Evolutionary conservation across 1,140 invertebrate species (phyloP), one percentile per base, ranked within the genome.

Genomic region (Monomorium pharaonis): DNA sequence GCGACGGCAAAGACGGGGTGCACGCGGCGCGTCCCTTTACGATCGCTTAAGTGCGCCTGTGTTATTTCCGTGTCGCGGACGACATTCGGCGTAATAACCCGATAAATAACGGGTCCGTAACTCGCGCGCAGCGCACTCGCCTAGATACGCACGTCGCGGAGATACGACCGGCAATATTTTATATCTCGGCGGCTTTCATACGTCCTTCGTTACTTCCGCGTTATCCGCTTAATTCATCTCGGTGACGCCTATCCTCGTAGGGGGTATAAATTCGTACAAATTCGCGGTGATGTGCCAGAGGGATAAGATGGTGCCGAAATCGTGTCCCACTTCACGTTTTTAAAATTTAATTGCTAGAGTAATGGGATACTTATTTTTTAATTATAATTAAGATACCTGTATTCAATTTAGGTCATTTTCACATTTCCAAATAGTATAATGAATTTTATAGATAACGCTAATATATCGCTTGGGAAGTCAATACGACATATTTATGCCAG

Each of bases 31-130:
- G 33, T 12, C 69, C 80, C 72, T 87, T 88, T 88, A 88, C 81
- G 86, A 88, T 85, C 80, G 49, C 58, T 62, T 78, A 85, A 88
- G 65, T 16, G 86, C n/a, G 30, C 16, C 37, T 37, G 70, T 27
- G 74, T 85, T 78, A 74, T 78, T 85, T 88, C 49, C 86, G 87
- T 37, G 44, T 72, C 70, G 62, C 37, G 37, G 56, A 63, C 78
- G 24, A 65, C 58, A 65, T 60, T 65, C 67, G 27, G 47, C 58
- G 87, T 70, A 72, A 85, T 85, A 85, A 88, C 49, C 24, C 51
- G 86, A 85, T 85, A 78, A 88, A 78, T 78, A 88, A 88, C 81
- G 65, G 42, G 44, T 9, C 18, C 76, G 70, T 72, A 84, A 87
- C 42, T 58, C 86, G 24, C 44, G 42, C 72, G 56, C 63, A 6